Percentiles rank a stretch among this genome's conserved stretches.
These are phyloP conservation scores for Hydrotaea diabolus DNA, from an alignment of 2,888 invertebrate genomes.

Conservation along the genomic window DNA sequence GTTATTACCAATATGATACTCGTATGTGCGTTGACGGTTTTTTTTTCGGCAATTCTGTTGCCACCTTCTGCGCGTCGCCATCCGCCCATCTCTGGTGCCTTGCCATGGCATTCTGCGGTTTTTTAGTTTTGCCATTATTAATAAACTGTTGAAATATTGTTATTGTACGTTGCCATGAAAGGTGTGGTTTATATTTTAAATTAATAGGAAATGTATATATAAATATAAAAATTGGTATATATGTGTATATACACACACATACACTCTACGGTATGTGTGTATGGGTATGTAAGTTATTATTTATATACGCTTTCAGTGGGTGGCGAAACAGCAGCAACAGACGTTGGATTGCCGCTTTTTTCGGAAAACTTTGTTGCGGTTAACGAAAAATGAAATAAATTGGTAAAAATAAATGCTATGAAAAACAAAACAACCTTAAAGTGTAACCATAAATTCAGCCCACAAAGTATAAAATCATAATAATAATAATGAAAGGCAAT, in stretches of 20 bases:
- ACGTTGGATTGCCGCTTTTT: constrained; percentile 24
- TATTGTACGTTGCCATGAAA: constrained; percentile 62
- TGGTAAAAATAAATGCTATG: neutral
- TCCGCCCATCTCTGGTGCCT: neutral
- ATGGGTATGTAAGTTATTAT: neutral
- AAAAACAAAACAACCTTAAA: neutral
- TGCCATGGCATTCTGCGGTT: constrained; percentile 54
- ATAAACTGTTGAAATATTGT: constrained; percentile 65
- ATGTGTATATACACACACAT: constrained; percentile 4
- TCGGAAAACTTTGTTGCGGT: constrained; percentile 58
- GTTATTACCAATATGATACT: neutral
- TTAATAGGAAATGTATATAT: constrained; percentile 60
- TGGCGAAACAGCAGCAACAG: constrained; percentile 11
- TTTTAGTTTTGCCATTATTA: constrained; percentile 56
- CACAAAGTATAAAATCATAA: constrained; percentile 26
- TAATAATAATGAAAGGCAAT: constrained; percentile 2
- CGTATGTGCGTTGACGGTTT: neutral
- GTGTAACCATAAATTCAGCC: no score
- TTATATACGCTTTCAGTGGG: neutral
- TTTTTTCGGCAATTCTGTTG: neutral
- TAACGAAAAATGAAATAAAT: constrained; percentile 49
- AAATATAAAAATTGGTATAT: neutral
- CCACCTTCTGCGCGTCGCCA: no score
- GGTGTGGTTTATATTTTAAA: constrained; percentile 65
- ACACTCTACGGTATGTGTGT: neutral